Evolutionary conservation across 2,888 invertebrate genomes (phyloP), one percentile per base, ranked within the genome.

Genomic region (Phaedon cochleariae): DNA sequence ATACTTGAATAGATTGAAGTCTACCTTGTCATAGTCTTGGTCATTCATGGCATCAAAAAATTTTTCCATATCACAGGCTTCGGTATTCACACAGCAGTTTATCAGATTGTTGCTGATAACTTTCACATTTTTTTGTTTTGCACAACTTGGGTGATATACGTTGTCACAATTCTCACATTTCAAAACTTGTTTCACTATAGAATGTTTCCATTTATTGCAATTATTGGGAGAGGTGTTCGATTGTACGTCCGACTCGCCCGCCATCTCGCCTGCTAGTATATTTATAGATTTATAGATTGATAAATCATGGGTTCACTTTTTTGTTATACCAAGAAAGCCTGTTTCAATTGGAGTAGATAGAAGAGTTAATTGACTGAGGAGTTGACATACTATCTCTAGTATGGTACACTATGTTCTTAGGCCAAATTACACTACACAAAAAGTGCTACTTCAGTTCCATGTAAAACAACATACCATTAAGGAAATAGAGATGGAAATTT

Each of bases 61-160:
- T 26, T 21, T 4, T 29, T 52, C 52, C 52, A 52, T 29, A n/a
- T 29, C 52, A 52, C 52, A 22, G 29, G 10, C 52, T 21, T 29
- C 52, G 52, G 15, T 29, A 15, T 12, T 52, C 29, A 29, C 17
- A 29, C 52, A 51, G 22, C 51, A 51, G 51, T 51, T 51, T 5
- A 51, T 51, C 21, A 20, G 20, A 29, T 52, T 52, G 52, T 52
- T 52, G 52, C 29, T 29, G 26, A 52, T 52, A 15, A 52, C 52
- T 26, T 52, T 52, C 29, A 52, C 52, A 15, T 52, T 52, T 52
- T 52, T 52, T 52, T 52, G 52, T 29, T 52, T 52, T 52, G 52
- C 52, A 52, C 52, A 52, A 52, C 52, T 22, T 51, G 51, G 51
- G 51, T 51, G 51, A 51, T 51, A 51, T 10, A 51, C 51, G 21